phyloP scores from a whole-genome alignment of 2,888 invertebrate genomes.

The Amorpha juglandis region DNA sequence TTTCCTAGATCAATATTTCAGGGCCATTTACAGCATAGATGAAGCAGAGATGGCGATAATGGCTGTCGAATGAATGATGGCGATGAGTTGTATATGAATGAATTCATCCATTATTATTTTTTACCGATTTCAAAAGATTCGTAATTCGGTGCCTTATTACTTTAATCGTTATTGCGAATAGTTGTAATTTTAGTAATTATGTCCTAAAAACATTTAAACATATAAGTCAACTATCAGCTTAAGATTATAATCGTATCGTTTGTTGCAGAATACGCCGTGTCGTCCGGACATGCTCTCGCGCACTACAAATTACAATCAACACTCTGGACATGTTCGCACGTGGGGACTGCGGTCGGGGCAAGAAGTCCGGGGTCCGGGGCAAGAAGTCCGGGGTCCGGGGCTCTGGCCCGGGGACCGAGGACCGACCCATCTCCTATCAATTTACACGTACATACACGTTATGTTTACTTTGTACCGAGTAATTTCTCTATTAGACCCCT shows the following conservation, averaged over 20 bases:
- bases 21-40: too few relatives aligned
- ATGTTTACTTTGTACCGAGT: slow-evolving; percentile 74
- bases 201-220: too few relatives aligned
- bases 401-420: background rate
- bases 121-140: too few relatives aligned
- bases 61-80: too few relatives aligned
- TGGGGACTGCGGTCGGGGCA: slow-evolving; percentile 52
- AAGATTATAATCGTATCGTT: background rate
- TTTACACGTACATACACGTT: slow-evolving; percentile 67
- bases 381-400: slow-evolving; percentile 31
- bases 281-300: slow-evolving; percentile 66
- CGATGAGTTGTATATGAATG: too few relatives aligned
- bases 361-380: slow-evolving; percentile 31
- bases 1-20: too few relatives aligned
- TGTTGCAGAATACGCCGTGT: slow-evolving; percentile 59
- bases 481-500: slow-evolving; percentile 75
- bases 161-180: too few relatives aligned
- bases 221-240: background rate
- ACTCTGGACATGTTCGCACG: slow-evolving; percentile 77
- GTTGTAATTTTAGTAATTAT: too few relatives aligned
- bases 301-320: slow-evolving; percentile 84
- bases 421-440: slow-evolving; percentile 67
- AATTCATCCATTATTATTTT: too few relatives aligned
- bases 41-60: too few relatives aligned
- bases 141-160: too few relatives aligned